phyloP scores from a whole-genome alignment of 2,888 invertebrate species.

The Ectemnius cavifrons region DNA sequence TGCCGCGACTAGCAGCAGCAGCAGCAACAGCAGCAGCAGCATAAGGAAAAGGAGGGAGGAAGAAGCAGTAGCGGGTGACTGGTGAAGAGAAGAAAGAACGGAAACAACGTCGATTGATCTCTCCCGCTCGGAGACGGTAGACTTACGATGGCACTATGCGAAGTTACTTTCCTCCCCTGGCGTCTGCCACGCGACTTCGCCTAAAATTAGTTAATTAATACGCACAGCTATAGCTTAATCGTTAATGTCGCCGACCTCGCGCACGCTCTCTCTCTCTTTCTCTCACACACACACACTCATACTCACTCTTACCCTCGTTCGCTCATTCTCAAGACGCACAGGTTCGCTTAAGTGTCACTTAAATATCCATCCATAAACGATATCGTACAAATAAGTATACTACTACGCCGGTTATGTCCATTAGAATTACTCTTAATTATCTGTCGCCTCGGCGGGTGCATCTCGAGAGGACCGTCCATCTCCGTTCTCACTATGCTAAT shows the following conservation, averaged over 20 bases:
- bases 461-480: conserved; percentile 48
- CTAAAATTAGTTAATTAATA: conserved; percentile 53
- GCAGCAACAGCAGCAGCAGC: not conserved
- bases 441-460: conserved; percentile 50
- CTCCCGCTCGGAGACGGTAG: conserved; percentile 64
- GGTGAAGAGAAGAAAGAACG: conserved; percentile 24
- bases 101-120: conserved; percentile 51
- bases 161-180: conserved; percentile 64
- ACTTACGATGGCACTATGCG: conserved; percentile 76
- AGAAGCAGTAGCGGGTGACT: conserved; percentile 32
- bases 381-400: conserved; percentile 69
- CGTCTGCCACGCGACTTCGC: conserved; percentile 53
- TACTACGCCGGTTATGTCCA: conserved; percentile 53
- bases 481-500: too few relatives aligned
- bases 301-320: not conserved
- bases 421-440: conserved; percentile 58
- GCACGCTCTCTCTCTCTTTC: not conserved
- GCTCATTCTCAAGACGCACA: conserved; percentile 45
- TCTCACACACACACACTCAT: conserved; percentile 13
- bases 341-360: conserved; percentile 55
- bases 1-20: not conserved
- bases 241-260: conserved; percentile 43
- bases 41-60: conserved; percentile 8
- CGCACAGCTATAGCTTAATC: conserved; percentile 61
- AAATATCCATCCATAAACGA: conserved; percentile 66